Evolutionary conservation across 2,888 invertebrate genomes (phyloP).

Genomic region (Limenitis camilla): DNA sequence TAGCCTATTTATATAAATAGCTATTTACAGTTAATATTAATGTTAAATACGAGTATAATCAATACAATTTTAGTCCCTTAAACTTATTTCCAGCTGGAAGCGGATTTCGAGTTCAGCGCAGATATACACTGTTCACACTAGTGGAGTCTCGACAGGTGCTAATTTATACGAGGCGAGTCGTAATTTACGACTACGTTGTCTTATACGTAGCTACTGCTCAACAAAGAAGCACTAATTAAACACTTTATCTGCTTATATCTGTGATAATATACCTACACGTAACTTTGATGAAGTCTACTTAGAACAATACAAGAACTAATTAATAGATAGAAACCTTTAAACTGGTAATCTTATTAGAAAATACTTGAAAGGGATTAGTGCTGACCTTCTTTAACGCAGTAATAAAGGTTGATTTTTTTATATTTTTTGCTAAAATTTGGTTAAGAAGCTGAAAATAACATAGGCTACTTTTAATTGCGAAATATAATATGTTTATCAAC

Average conservation of each 20-base stretch:
- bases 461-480: too few species aligned
- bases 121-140: slow-evolving; percentile 25
- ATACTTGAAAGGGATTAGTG: too few species aligned
- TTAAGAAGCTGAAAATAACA: too few species aligned
- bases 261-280: background rate
- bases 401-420: too few species aligned
- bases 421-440: too few species aligned
- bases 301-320: background rate
- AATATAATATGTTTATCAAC: too few species aligned
- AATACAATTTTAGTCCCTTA: too few species aligned
- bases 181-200: slow-evolving; percentile 38
- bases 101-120: slow-evolving; percentile 9
- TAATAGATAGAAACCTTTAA: too few species aligned
- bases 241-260: slow-evolving; percentile 11
- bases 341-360: too few species aligned
- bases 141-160: slow-evolving; percentile 38
- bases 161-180: slow-evolving; percentile 39
- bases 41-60: too few species aligned
- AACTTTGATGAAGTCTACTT: background rate
- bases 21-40: background rate
- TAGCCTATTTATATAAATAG: background rate
- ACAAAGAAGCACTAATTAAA: slow-evolving; percentile 23
- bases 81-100: too few species aligned
- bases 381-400: too few species aligned
- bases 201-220: slow-evolving; percentile 25